Base-by-base conservation (phyloP, 2,888 invertebrate genomes). In the Muschampia staudingeri region DNA sequence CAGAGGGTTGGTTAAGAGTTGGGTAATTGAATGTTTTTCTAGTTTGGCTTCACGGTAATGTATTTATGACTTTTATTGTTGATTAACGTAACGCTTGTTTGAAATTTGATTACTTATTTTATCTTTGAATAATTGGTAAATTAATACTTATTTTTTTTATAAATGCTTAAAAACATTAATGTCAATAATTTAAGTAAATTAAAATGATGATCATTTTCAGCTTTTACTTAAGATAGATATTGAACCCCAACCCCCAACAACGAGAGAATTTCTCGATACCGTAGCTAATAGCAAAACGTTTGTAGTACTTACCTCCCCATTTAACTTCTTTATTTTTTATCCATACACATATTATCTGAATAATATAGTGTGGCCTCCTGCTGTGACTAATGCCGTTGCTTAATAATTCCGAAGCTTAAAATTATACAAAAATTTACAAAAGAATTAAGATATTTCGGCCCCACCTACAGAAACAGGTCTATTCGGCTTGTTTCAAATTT, bases 361-460 rank as follows among this genome's bases (percentile, higher is more conserved):
- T 85, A 88, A 89, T 90, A 91, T 91, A 92, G 89, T 92, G 91
- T 90, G 90, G 88, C 86, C 90, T 91, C 96, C 93, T 87, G 96
- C 96, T 96, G 96, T 95, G 96, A 95, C 94, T 94, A 95, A 95
- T 94, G 89, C 76, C 72, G 25, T 88, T 91, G 91, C 92, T 92
- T 92, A 90, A 91, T 87, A 91, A 90, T 87, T 91, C 90, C 91
- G 92, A 94, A 93, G 92, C 87, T 93, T 92, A 93, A 93, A 92
- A 93, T 95, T 95, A 94, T 88, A 89, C 93, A 91, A 91, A 94
- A 95, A 34, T 95, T 95, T 96, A 95, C 94, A 90, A 89, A 88
- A 89, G 91, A 92, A 95, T 96, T 93, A 95, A 96, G 95, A 95
- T 94, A 93, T 96, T 75, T 16, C 48, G 67, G 91, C 91, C 87